Evolutionary conservation across 2,888 invertebrate genomes (phyloP).

Genomic region (Acheta domesticus): DNA sequence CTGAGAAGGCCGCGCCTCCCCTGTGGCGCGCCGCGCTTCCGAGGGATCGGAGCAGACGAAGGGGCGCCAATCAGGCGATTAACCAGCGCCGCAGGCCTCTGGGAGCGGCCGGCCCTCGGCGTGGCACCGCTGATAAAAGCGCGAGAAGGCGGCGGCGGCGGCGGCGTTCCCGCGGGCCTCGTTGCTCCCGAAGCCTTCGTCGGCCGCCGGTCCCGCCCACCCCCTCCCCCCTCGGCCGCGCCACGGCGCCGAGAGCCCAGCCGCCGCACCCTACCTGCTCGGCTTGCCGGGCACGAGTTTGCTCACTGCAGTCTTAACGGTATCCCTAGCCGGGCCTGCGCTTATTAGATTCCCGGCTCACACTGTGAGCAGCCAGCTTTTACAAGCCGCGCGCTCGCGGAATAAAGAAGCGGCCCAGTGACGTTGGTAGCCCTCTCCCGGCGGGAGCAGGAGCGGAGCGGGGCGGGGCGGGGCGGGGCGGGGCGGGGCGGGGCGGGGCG

Average conservation of each 20-base stretch:
- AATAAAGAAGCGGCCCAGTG: constrained; percentile 8
- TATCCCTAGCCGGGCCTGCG: constrained; percentile 9
- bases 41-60: neutral
- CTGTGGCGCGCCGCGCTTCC: neutral
- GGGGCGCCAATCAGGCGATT: constrained; percentile 8
- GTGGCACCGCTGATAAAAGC: neutral
- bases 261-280: neutral
- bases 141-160: neutral
- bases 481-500: no score
- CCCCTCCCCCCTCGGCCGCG: no score
- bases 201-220: neutral
- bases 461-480: no score
- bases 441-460: no score
- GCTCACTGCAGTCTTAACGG: constrained; percentile 18
- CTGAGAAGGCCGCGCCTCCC: neutral
- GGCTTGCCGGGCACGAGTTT: neutral
- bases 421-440: neutral
- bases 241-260: neutral
- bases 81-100: neutral
- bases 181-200: neutral
- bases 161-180: neutral
- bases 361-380: constrained; percentile 18
- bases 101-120: no score
- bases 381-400: constrained; percentile 9
- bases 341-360: constrained; percentile 18